Base-by-base conservation (phyloP, 1,140 invertebrate genomes). In the Papilio polytes region DNA sequence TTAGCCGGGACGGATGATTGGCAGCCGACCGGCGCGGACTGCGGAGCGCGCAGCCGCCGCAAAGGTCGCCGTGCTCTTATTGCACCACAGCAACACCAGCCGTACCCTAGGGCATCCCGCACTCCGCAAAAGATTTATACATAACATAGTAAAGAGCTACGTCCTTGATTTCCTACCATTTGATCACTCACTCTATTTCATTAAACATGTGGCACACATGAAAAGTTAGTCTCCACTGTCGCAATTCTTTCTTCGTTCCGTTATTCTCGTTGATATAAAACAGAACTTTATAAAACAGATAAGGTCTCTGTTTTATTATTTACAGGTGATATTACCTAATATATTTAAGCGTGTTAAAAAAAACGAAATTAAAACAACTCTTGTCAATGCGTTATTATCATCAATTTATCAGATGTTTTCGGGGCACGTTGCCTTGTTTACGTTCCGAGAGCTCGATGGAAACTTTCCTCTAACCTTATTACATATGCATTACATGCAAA, bases 1-100 rank as follows among this genome's bases (percentile, higher is more conserved):
- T 78, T 78, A 78, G 51, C 51, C 26, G 76, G 22, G 76, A 78
- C 76, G 76, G 26, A 18, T 78, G 76, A 78, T 78, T 78, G 76
- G 76, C 76, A 78, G 76, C 15, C 76, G 53, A 78, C 76, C 76
- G 76, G 22, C 51, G 18, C 76, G 76, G 76, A 56, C 15, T 41
- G 48, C 76, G 53, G 76, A 59, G 26, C 22, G 76, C 26, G 48
- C 48, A 59, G 6, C 46, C n/a, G 18, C 15, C 51, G 74, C 76
- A 78, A 78, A 78, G 76, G 76, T 59, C 51, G 26, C 53, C 15
- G 9, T 78, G 63, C 26, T 70, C 26, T 36, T 31, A 70, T 70
- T 70, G 63, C 13, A 70, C 26, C 12, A 15, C 26, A 1, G 15
- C 63, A 31, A 48, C 46, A 48, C 46, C 63, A 12, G 13, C n/a